These are phyloP conservation scores for Ptyas mucosa DNA, from an alignment of 2,113 vertebrate species.

Conservation along the genomic window DNA sequence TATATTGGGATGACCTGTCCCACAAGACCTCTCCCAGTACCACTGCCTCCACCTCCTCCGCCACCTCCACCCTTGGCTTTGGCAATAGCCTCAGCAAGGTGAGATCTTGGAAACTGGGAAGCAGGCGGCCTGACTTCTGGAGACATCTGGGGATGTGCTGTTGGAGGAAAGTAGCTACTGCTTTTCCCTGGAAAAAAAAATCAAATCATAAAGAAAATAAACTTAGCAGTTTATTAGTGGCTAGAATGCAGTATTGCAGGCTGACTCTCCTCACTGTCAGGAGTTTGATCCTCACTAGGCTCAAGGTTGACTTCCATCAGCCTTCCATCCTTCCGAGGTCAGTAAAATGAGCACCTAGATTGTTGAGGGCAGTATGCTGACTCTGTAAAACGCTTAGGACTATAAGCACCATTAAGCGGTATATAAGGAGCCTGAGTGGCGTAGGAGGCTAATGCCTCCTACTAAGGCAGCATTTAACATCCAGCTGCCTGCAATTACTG, in stretches of 20 bases:
- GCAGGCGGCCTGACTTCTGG: constrained; percentile 61
- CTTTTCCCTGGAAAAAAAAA: constrained; percentile 75
- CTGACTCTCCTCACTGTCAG: background rate
- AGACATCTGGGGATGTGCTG: constrained; percentile 65
- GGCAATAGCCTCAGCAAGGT: constrained; percentile 75
- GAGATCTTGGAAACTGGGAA: constrained; percentile 69
- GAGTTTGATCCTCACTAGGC: background rate
- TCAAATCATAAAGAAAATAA: background rate
- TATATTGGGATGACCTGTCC: constrained; percentile 92
- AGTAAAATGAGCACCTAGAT: background rate
- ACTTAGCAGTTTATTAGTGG: background rate
- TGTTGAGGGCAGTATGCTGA: too few species aligned
- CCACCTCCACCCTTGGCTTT: constrained; percentile 73
- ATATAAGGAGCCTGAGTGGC: too few species aligned
- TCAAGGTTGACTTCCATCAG: background rate
- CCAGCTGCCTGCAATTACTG: too few species aligned
- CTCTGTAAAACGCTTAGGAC: background rate
- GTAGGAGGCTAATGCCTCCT: too few species aligned
- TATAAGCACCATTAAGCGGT: background rate
- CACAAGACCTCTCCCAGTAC: constrained; percentile 76
- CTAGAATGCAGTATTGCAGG: background rate
- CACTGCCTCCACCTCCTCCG: constrained; percentile 43
- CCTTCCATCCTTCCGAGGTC: background rate
- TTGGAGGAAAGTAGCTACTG: constrained; percentile 70
- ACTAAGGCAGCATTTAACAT: too few species aligned